Conservation (phyloP, 2,113 vertebrate genomes). For the Hydrochoerus hydrochaeris region DNA sequence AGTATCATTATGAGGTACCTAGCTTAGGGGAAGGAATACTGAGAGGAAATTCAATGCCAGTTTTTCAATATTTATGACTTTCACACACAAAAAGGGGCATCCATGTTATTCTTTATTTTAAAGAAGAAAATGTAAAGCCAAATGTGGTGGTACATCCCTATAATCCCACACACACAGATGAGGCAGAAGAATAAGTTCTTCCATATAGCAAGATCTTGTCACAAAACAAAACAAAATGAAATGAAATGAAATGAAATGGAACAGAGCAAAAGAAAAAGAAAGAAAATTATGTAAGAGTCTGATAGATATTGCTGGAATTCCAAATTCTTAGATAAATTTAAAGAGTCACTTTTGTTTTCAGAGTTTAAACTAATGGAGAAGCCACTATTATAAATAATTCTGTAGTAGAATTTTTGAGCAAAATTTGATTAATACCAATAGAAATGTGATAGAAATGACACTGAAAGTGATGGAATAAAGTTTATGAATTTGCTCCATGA, state of each 20-base stretch:
- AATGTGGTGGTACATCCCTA: not conserved
- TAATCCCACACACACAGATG: not conserved
- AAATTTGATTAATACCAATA: not conserved
- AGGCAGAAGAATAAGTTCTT: not conserved
- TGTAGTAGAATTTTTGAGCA: not conserved
- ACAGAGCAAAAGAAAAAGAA: not conserved
- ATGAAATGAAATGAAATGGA: no score
- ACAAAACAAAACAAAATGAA: not conserved
- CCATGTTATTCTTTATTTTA: not conserved
- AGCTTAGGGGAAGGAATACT: not conserved
- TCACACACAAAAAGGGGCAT: not conserved
- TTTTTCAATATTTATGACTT: not conserved
- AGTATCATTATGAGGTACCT: not conserved
- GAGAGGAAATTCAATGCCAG: not conserved
- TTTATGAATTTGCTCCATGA: not conserved
- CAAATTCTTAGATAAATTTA: not conserved
- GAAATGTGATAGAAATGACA: not conserved
- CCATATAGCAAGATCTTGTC: not conserved
- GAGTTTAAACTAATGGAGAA: not conserved
- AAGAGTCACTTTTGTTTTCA: not conserved
- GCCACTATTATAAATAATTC: not conserved
- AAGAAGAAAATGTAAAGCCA: not conserved
- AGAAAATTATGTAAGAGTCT: not conserved
- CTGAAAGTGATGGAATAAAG: not conserved
- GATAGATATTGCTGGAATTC: not conserved